Conservation (phyloP, 2,888 invertebrate species). For the Callyntrura sp. region DNA sequence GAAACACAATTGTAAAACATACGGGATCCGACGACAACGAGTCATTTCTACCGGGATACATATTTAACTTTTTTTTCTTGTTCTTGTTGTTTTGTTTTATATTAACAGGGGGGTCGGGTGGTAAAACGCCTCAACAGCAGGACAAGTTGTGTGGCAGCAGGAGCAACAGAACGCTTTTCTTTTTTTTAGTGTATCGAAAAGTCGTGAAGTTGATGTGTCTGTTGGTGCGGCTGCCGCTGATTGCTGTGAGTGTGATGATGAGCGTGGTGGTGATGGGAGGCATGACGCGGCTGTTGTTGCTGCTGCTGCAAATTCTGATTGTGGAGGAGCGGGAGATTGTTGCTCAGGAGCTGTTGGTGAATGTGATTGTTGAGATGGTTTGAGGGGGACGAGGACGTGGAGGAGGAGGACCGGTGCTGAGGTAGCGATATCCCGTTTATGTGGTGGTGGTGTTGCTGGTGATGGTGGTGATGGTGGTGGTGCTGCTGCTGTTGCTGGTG, state of each 20-base stretch:
- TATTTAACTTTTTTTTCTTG: background rate
- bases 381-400: slow-evolving; percentile 56
- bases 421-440: slow-evolving; percentile 42
- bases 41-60: slow-evolving; percentile 15
- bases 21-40: slow-evolving; percentile 51
- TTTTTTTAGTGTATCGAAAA: slow-evolving; percentile 73
- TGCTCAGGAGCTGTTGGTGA: slow-evolving; percentile 55
- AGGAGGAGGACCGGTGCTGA: slow-evolving; percentile 61
- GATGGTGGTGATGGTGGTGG: slow-evolving; percentile 50
- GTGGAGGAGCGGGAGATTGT: slow-evolving; percentile 63
- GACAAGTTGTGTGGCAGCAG: no score
- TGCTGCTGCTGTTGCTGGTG: slow-evolving; percentile 66
- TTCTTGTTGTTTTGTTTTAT: background rate
- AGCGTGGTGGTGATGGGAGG: slow-evolving; percentile 53
- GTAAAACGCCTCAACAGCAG: slow-evolving; percentile 40
- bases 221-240: slow-evolving; percentile 29
- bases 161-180: background rate
- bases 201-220: slow-evolving; percentile 68
- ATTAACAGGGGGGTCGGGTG: no score
- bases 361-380: slow-evolving; percentile 50
- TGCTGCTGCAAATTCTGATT: slow-evolving; percentile 66
- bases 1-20: slow-evolving; percentile 3
- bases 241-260: slow-evolving; percentile 44
- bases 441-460: slow-evolving; percentile 16
- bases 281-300: slow-evolving; percentile 56